Percentiles rank a stretch among this genome's conserved stretches.
Conservation (phyloP, 2,797 vertebrate species). For the Pangasius krempfi region DNA sequence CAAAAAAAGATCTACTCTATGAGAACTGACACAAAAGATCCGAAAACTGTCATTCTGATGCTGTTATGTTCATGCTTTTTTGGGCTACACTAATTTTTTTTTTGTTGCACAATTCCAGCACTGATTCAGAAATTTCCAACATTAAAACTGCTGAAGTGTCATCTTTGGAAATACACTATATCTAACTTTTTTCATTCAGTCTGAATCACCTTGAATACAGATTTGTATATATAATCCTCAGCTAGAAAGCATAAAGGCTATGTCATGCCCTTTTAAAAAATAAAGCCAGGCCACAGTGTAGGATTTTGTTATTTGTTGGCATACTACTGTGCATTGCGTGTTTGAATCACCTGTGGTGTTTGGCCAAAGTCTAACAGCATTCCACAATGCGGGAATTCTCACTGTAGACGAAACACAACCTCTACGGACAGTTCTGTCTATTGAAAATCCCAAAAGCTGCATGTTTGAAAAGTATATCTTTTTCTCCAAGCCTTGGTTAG, state of each 20-base stretch:
- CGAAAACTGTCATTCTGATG: too few relatives aligned
- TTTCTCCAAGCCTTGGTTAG: neutral
- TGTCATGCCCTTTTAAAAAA: neutral
- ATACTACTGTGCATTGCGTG: neutral
- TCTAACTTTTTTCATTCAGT: too few relatives aligned
- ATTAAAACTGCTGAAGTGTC: too few relatives aligned
- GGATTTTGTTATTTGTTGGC: neutral
- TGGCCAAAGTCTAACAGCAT: neutral
- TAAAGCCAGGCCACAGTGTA: neutral
- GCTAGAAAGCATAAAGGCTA: neutral
- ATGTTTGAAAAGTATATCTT: neutral
- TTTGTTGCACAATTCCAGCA: neutral
- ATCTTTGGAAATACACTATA: too few relatives aligned
- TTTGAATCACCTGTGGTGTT: neutral
- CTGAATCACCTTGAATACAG: neutral
- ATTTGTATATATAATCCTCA: neutral
- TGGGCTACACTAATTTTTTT: neutral
- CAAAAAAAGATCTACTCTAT: too few relatives aligned
- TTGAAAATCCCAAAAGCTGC: neutral
- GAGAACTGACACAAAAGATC: neutral
- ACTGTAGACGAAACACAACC: neutral
- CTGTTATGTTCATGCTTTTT: too few relatives aligned
- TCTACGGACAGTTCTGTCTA: neutral
- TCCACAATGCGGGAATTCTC: neutral
- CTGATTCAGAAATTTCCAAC: too few relatives aligned